phyloP scores from a whole-genome alignment of 2,888 invertebrate genomes.

The Apomyelois bistriatella region DNA sequence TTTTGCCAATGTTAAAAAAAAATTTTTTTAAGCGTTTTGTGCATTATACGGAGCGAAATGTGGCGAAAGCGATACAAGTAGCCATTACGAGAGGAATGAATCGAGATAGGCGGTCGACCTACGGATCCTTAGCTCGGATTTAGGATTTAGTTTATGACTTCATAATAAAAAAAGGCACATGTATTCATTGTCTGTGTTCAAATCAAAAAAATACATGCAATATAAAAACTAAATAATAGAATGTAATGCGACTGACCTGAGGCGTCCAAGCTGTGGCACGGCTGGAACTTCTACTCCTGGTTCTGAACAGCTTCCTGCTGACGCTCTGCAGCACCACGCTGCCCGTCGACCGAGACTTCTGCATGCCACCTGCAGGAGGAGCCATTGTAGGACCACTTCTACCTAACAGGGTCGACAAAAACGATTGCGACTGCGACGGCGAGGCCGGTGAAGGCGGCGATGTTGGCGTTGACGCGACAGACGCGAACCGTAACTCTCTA shows the following conservation, averaged over 20 bases:
- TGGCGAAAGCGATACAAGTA: too few relatives aligned
- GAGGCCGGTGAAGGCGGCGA: constrained; percentile 76
- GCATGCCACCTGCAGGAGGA: constrained; percentile 85
- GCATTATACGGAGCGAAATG: too few relatives aligned
- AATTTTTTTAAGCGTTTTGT: too few relatives aligned
- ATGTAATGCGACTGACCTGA: constrained; percentile 84
- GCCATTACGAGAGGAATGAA: too few relatives aligned
- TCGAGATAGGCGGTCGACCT: too few relatives aligned
- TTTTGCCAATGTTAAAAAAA: too few relatives aligned
- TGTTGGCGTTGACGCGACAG: constrained; percentile 66
- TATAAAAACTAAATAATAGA: constrained; percentile 16
- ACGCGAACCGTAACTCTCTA: constrained; percentile 57
- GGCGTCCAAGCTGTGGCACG: constrained; percentile 89
- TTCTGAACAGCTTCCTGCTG: constrained; percentile 91
- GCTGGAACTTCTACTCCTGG: constrained; percentile 90
- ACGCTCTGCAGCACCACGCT: constrained; percentile 93
- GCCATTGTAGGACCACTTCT: constrained; percentile 52
- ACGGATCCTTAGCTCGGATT: too few relatives aligned
- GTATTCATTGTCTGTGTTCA: too few relatives aligned
- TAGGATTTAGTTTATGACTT: too few relatives aligned
- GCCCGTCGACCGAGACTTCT: constrained; percentile 93
- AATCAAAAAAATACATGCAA: too few relatives aligned
- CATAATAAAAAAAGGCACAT: too few relatives aligned
- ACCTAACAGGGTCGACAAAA: constrained; percentile 60
- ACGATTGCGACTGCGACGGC: constrained; percentile 68